phyloP scores from a whole-genome alignment of 1,140 invertebrate genomes.

The Chelonus insularis region DNA sequence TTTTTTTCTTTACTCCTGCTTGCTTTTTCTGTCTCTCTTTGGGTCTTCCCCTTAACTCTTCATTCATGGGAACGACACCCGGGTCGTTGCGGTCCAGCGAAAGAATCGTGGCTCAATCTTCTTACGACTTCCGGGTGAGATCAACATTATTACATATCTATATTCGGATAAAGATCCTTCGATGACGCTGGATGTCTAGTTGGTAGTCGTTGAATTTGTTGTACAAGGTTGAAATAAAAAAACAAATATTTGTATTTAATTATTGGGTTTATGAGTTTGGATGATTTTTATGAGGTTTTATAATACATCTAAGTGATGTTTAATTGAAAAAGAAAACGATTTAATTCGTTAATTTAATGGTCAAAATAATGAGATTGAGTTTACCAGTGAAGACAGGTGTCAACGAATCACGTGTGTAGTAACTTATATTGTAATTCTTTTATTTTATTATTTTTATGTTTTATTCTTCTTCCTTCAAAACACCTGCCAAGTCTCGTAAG shows the following conservation, averaged over 20 bases:
- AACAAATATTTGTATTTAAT: no score
- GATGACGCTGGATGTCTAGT: no score
- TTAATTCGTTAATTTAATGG: no score
- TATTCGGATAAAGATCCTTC: background rate
- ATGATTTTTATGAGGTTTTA: no score
- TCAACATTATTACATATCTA: conserved; percentile 8
- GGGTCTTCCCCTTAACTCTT: background rate
- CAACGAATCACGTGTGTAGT: background rate
- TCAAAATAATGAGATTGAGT: no score
- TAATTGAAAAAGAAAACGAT: no score
- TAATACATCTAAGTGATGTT: no score
- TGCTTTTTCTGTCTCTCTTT: background rate
- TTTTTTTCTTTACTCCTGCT: background rate
- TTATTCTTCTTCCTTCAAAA: background rate
- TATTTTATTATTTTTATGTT: background rate
- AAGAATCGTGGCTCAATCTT: conserved; percentile 18
- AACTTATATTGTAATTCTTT: background rate
- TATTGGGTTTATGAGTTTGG: no score
- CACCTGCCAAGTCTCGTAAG: conserved; percentile 5
- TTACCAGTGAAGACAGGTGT: conserved; percentile 5
- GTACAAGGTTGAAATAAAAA: no score
- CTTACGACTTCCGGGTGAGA: conserved; percentile 20
- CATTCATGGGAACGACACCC: conserved; percentile 22
- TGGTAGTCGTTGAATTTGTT: no score
- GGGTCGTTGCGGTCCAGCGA: conserved; percentile 15